Percentiles rank a stretch among this genome's conserved stretches.
phyloP scores from a whole-genome alignment of 2,888 invertebrate species.

The Ichneumoninae sp. region DNA sequence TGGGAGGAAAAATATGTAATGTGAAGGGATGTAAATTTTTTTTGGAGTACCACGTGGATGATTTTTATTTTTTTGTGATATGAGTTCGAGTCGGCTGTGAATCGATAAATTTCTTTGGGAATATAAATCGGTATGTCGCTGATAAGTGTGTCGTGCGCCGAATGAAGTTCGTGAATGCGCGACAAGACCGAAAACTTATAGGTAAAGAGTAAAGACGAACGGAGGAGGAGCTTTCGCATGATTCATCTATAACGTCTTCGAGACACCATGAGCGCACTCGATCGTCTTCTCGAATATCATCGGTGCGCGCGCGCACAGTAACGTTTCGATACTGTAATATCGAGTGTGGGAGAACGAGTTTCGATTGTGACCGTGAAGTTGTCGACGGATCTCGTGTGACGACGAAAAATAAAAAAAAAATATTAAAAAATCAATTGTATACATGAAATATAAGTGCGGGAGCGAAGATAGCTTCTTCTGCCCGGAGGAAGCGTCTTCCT shows the following conservation, averaged over 20 bases:
- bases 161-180: neutral
- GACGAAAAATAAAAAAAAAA: neutral
- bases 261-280: neutral
- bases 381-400: conserved; percentile 54
- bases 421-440: conserved; percentile 22
- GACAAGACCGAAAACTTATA: neutral
- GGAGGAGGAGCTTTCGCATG: conserved; percentile 17
- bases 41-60: neutral
- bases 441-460: conserved; percentile 18
- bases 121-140: neutral
- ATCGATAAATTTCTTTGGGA: neutral
- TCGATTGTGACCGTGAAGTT: conserved; percentile 64
- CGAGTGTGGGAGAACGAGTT: conserved; percentile 64
- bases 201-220: neutral
- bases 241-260: conserved; percentile 36
- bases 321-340: conserved; percentile 21
- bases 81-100: neutral
- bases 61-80: neutral
- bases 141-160: neutral
- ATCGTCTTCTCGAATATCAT: too few relatives aligned
- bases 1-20: neutral
- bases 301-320: conserved; percentile 4
- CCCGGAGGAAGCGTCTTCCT: conserved; percentile 40
- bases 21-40: neutral
- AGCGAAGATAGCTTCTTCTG: conserved; percentile 31